Conservation (phyloP, 2,113 vertebrate genomes). For the Oenanthe oenanthe region DNA sequence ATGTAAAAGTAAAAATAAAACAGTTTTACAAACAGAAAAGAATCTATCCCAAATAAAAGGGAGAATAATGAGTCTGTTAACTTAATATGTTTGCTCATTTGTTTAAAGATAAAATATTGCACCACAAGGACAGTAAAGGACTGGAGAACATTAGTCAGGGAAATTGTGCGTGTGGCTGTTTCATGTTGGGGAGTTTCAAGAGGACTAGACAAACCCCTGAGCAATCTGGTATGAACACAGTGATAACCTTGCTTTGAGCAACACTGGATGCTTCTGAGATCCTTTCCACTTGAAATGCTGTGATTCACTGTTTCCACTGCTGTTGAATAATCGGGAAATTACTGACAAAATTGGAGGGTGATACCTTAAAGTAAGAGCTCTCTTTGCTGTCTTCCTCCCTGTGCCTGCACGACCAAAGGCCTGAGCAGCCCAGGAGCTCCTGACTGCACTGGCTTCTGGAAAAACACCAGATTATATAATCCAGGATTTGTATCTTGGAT, state of each 20-base stretch:
- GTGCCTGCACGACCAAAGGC: not conserved
- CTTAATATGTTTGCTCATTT: not conserved
- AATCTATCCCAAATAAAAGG: not conserved
- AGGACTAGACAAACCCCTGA: not conserved
- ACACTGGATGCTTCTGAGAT: not conserved
- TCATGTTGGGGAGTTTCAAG: not conserved
- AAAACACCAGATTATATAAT: not conserved
- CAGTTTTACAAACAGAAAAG: not conserved
- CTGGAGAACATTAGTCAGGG: not conserved
- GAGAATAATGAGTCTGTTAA: not conserved
- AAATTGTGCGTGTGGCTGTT: not conserved
- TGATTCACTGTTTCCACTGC: not conserved
- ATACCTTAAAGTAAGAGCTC: not conserved
- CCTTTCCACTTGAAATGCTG: not conserved
- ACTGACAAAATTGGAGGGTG: not conserved
- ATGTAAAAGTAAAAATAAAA: not conserved
- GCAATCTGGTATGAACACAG: not conserved
- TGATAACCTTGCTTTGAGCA: not conserved
- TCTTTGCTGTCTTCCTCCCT: not conserved
- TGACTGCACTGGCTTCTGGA: not conserved
- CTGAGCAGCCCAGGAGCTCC: not conserved
- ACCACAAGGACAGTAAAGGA: not conserved
- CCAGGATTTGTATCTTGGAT: not conserved
- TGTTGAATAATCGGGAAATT: not conserved
- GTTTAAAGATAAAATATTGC: not conserved